These are phyloP conservation scores for Dicranocentrus wangi DNA, from an alignment of 2,888 invertebrate species.

Conservation along the genomic window DNA sequence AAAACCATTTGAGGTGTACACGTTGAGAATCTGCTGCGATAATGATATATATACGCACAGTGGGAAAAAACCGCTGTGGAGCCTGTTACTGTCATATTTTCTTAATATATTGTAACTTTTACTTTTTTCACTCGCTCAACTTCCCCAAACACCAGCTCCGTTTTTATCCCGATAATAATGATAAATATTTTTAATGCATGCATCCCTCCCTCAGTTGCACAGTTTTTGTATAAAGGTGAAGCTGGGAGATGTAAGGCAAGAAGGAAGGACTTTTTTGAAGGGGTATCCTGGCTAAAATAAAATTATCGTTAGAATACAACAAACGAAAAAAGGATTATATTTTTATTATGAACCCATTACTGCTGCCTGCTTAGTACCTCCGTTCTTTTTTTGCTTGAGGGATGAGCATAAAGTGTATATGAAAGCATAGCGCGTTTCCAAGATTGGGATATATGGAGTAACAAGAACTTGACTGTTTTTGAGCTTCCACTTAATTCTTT, in stretches of 20 bases:
- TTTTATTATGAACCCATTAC: not conserved
- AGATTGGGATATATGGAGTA: not conserved
- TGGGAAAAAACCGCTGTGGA: too few relatives aligned
- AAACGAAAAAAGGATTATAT: not conserved
- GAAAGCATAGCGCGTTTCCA: not conserved
- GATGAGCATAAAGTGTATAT: not conserved
- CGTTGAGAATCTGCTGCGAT: too few relatives aligned
- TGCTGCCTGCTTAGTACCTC: not conserved
- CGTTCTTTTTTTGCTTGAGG: not conserved
- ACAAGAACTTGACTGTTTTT: not conserved
- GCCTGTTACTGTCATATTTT: too few relatives aligned
- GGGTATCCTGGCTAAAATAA: not conserved
- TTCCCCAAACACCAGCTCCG: not conserved
- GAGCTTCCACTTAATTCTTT: conserved; percentile 8
- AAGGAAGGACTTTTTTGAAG: too few relatives aligned
- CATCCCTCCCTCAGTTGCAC: not conserved
- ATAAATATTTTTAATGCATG: conserved; percentile 14
- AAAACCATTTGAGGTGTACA: too few relatives aligned
- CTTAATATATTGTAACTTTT: not conserved
- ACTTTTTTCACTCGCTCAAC: not conserved
- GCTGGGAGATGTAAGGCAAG: too few relatives aligned
- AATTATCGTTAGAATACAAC: not conserved
- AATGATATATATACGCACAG: too few relatives aligned
- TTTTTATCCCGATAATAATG: conserved; percentile 9
- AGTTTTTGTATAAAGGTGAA: too few relatives aligned